Conservation (phyloP, 2,888 invertebrate genomes). For the Acanthococcus lagerstroemiae region DNA sequence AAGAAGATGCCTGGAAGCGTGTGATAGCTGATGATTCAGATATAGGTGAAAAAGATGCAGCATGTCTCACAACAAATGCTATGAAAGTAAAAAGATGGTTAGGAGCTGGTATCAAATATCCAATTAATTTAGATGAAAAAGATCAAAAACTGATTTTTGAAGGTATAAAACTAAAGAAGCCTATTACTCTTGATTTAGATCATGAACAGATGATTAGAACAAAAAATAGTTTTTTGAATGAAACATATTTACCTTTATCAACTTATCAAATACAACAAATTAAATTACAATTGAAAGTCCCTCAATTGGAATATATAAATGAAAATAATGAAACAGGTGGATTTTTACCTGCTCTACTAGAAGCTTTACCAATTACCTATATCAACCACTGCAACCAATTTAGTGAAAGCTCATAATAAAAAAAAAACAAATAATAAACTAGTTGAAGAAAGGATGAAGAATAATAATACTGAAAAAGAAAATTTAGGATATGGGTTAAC, state of each 20-base stretch:
- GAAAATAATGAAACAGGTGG: conserved; percentile 1
- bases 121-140: neutral
- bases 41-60: conserved; percentile 26
- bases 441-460: neutral
- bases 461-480: neutral
- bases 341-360: neutral
- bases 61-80: conserved; percentile 15
- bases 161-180: neutral
- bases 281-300: neutral
- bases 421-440: conserved; percentile 9
- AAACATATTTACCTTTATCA: neutral
- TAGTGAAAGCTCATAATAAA: conserved; percentile 2
- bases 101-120: conserved; percentile 18
- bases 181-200: neutral
- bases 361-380: no score
- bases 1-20: conserved; percentile 31
- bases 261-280: neutral
- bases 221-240: neutral
- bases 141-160: neutral
- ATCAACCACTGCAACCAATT: neutral
- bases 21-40: conserved; percentile 21
- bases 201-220: neutral
- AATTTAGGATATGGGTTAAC: no score
- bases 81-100: conserved; percentile 29
- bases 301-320: neutral